A percentile compares a stretch with the other conserved stretches of the same genome.
Conservation (phyloP, 2,888 invertebrate species). For the Drosophila nr. perissopoda region DNA sequence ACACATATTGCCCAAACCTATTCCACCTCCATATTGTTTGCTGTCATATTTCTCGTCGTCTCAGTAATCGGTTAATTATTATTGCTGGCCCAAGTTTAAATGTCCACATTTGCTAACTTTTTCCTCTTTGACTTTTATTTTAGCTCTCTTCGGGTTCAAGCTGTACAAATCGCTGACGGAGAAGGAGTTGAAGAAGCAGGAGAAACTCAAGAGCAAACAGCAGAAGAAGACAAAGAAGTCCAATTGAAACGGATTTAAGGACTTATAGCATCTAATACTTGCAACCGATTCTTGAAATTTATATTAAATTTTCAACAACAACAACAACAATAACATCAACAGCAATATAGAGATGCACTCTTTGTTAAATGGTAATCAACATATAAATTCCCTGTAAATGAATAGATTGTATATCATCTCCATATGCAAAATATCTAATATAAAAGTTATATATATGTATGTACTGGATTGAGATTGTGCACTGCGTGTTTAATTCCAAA, state of each 20-base stretch:
- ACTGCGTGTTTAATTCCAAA: constrained; percentile 38
- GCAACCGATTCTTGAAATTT: constrained; percentile 50
- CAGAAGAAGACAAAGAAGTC: constrained; percentile 90
- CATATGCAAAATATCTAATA: constrained; percentile 35
- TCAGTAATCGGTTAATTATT: constrained; percentile 75
- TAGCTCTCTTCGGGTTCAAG: constrained; percentile 95
- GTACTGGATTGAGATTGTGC: constrained; percentile 5
- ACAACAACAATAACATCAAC: constrained; percentile 4
- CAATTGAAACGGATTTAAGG: constrained; percentile 50
- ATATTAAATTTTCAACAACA: constrained; percentile 55
- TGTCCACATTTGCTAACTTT: constrained; percentile 11
- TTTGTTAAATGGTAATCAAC: constrained; percentile 31
- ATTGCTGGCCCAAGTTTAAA: background rate
- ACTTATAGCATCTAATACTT: constrained; percentile 26
- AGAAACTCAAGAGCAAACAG: constrained; percentile 92
- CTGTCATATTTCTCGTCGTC: constrained; percentile 73
- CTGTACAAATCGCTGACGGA: constrained; percentile 92
- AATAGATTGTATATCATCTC: constrained; percentile 39
- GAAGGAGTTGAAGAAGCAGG: constrained; percentile 91
- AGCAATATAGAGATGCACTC: constrained; percentile 10
- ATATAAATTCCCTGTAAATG: constrained; percentile 58
- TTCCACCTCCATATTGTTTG: constrained; percentile 72
- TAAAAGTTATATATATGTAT: background rate
- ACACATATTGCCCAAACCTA: constrained; percentile 72
- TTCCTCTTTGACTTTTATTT: constrained; percentile 82